A percentile compares a stretch with the other conserved stretches of the same genome.
These are phyloP conservation scores for Amblyjoppa fuscipennis DNA, from an alignment of 2,888 invertebrate genomes.

Conservation along the genomic window DNA sequence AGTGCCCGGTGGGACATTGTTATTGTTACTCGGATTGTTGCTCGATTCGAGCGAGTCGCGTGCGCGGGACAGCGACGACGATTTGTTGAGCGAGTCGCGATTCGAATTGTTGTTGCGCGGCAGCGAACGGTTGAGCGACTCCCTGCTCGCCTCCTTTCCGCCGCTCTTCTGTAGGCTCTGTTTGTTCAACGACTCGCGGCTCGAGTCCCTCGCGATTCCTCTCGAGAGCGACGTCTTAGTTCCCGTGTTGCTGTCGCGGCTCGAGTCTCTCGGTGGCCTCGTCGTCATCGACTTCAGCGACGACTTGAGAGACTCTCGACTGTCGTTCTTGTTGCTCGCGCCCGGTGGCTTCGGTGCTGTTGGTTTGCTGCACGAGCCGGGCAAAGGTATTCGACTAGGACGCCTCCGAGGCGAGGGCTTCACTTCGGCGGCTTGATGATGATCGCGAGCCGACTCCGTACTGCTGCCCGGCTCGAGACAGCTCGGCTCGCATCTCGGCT, in stretches of 20 bases:
- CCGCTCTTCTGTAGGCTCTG: slow-evolving; percentile 77
- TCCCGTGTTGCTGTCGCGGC: slow-evolving; percentile 78
- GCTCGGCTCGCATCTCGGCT: slow-evolving; percentile 81
- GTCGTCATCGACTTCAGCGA: slow-evolving; percentile 82
- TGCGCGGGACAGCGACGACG: slow-evolving; percentile 81
- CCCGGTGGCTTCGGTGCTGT: slow-evolving; percentile 88
- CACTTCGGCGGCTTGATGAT: slow-evolving; percentile 83
- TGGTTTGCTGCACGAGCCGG: slow-evolving; percentile 85
- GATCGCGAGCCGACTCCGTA: slow-evolving; percentile 89
- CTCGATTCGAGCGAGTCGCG: slow-evolving; percentile 81
- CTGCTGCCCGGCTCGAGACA: slow-evolving; percentile 88
- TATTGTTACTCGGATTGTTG: slow-evolving; percentile 68
- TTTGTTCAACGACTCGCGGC: slow-evolving; percentile 81
- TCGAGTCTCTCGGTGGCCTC: slow-evolving; percentile 80
- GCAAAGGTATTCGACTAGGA: slow-evolving; percentile 91
- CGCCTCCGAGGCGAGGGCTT: slow-evolving; percentile 85
- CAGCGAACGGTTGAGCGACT: slow-evolving; percentile 81
- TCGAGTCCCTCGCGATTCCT: slow-evolving; percentile 78
- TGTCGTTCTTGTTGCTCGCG: slow-evolving; percentile 80
- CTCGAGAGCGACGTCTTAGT: slow-evolving; percentile 73
- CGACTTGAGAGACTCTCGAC: slow-evolving; percentile 76
- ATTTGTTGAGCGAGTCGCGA: slow-evolving; percentile 82
- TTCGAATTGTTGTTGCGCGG: slow-evolving; percentile 81
- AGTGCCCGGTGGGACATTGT: slow-evolving; percentile 75
- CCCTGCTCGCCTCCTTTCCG: slow-evolving; percentile 78